Conservation (phyloP, 2,888 invertebrate genomes). For the Ptychoptera contaminata region DNA sequence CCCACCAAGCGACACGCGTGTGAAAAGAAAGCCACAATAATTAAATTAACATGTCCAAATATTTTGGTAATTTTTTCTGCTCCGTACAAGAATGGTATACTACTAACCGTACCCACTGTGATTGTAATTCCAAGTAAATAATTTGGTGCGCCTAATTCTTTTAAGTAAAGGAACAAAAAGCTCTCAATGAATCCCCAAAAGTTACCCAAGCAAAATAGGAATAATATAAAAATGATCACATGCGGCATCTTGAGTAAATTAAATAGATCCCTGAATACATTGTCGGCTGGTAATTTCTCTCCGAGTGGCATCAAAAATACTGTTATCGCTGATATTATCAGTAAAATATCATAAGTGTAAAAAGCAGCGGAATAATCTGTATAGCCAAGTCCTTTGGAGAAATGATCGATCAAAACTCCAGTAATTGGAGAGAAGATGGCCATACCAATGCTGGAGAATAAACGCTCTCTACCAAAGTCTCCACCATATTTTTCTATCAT, state of each 20-base stretch:
- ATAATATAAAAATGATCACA: conserved; percentile 63
- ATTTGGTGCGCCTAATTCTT: conserved; percentile 69
- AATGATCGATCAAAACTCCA: conserved; percentile 57
- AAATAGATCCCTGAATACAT: conserved; percentile 57
- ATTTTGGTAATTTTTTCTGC: conserved; percentile 68
- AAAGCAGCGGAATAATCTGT: conserved; percentile 82
- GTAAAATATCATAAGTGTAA: conserved; percentile 59
- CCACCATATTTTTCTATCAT: conserved; percentile 74
- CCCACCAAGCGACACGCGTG: conserved; percentile 68
- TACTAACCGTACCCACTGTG: conserved; percentile 69
- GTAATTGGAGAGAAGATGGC: conserved; percentile 69
- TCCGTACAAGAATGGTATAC: conserved; percentile 70
- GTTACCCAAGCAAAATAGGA: conserved; percentile 67
- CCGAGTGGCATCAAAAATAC: conserved; percentile 66
- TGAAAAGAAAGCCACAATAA: conserved; percentile 70
- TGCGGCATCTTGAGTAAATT: conserved; percentile 64
- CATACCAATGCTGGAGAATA: conserved; percentile 70
- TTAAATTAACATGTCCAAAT: conserved; percentile 69
- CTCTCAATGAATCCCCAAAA: conserved; percentile 84
- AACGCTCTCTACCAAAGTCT: conserved; percentile 63
- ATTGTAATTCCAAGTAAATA: conserved; percentile 68
- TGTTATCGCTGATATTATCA: conserved; percentile 54
- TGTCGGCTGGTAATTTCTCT: conserved; percentile 60
- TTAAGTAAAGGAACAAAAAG: conserved; percentile 71
- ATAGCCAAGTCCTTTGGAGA: conserved; percentile 41